Evolutionary conservation across 2,888 invertebrate species (phyloP).

Genomic region (Oscheius sp.): DNA sequence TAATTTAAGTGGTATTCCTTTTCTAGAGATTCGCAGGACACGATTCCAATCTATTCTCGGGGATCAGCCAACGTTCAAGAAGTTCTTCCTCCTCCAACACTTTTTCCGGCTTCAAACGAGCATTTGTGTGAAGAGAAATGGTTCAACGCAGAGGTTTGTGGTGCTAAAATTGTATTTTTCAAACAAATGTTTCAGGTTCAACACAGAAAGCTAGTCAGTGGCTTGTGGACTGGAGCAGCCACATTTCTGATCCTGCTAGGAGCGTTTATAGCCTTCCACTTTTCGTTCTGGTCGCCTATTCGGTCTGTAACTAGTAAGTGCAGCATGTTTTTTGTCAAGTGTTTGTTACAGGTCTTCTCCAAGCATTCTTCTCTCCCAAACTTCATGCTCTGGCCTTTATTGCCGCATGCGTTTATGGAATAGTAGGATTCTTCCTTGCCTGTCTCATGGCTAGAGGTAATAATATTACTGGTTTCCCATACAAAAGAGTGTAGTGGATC

Average conservation of each 20-base stretch:
- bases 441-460: conserved; percentile 9
- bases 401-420: conserved; percentile 29
- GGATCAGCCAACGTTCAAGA: no score
- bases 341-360: neutral
- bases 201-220: conserved; percentile 1
- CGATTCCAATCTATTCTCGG: neutral
- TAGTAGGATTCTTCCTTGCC: conserved; percentile 22
- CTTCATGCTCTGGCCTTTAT: conserved; percentile 33
- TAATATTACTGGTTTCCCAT: neutral
- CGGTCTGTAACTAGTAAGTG: conserved; percentile 35
- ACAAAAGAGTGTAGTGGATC: conserved; percentile 14
- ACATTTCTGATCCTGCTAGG: neutral
- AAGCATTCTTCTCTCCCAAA: neutral
- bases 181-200: neutral
- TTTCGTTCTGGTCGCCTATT: conserved; percentile 44
- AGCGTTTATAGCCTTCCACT: conserved; percentile 9
- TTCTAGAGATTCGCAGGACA: conserved; percentile 27
- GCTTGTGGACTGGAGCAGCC: conserved; percentile 18
- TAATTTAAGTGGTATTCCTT: neutral
- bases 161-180: neutral
- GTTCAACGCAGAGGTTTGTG: conserved; percentile 1
- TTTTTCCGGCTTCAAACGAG: neutral
- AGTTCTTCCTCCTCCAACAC: neutral
- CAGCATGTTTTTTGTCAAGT: neutral
- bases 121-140: neutral